A percentile compares a stretch with the other conserved stretches of the same genome.
Evolutionary conservation across 2,113 vertebrate species (phyloP).

Genomic region (rabbit (Oryctolagus cuniculus)): mOryCun1.1 NC_091432.1:49622001-49622500

Average conservation of each 20-base stretch:
- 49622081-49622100: neutral
- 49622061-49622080: neutral
- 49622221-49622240: constrained; percentile 11
- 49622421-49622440: constrained; percentile 21
- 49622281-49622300: neutral
- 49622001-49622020: neutral
- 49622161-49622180: constrained; percentile 25
- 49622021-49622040: constrained; percentile 6
- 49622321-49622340: neutral
- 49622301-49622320: neutral
- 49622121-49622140: constrained; percentile 15
- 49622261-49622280: neutral
- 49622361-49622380: constrained; percentile 36
- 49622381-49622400: constrained; percentile 8
- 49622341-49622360: neutral
- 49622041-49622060: neutral
- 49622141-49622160: neutral
- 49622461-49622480: constrained; percentile 48
- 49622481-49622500: constrained; percentile 41
- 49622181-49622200: constrained; percentile 18
- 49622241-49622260: neutral
- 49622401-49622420: constrained; percentile 22
- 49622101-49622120: neutral
- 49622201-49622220: constrained; percentile 24
- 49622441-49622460: neutral